A percentile compares a stretch with the other conserved stretches of the same genome.
phyloP scores from a whole-genome alignment of 92 coral and sea anemone species.

The Phymanthus crucifer region DNA sequence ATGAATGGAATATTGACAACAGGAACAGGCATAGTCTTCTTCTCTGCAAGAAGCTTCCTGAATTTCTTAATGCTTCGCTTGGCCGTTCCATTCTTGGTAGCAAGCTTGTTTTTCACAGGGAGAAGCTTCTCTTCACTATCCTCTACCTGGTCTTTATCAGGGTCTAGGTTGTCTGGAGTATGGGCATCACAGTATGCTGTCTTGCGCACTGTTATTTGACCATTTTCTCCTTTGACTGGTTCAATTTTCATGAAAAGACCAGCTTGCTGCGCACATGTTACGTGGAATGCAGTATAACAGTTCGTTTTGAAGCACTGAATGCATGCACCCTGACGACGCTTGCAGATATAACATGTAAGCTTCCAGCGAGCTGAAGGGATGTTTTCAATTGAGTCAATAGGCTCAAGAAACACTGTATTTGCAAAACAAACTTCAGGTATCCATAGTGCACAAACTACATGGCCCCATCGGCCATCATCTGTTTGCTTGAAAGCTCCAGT shows the following conservation, averaged over 20 bases:
- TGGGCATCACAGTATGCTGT: constrained; percentile 97
- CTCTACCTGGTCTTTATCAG: constrained; percentile 65
- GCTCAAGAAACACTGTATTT: constrained; percentile 97
- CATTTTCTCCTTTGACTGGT: constrained; percentile 85
- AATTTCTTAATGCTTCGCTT: constrained; percentile 86
- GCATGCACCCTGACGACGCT: constrained; percentile 96
- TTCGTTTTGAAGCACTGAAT: constrained; percentile 99
- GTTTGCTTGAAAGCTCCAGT: constrained; percentile 99
- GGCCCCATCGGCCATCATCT: constrained; percentile 97
- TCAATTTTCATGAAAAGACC: constrained; percentile 99
- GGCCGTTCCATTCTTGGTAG: constrained; percentile 60
- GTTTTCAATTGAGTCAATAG: constrained; percentile 96
- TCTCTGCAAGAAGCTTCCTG: constrained; percentile 91
- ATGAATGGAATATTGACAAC: constrained; percentile 98
- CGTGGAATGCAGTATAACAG: constrained; percentile 99
- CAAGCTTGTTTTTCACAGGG: constrained; percentile 63
- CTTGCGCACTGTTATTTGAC: constrained; percentile 91
- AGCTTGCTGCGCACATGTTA: constrained; percentile 99
- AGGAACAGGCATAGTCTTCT: constrained; percentile 93
- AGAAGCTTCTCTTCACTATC: constrained; percentile 71
- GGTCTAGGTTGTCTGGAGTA: constrained; percentile 67
- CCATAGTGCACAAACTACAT: constrained; percentile 99
- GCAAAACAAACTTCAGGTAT: constrained; percentile 99
- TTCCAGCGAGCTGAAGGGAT: constrained; percentile 98
- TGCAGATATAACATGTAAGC: constrained; percentile 94